Evolutionary conservation across 2,797 vertebrate species (phyloP).

Genomic region (Lepidocolaptes lacrymiger): DNA sequence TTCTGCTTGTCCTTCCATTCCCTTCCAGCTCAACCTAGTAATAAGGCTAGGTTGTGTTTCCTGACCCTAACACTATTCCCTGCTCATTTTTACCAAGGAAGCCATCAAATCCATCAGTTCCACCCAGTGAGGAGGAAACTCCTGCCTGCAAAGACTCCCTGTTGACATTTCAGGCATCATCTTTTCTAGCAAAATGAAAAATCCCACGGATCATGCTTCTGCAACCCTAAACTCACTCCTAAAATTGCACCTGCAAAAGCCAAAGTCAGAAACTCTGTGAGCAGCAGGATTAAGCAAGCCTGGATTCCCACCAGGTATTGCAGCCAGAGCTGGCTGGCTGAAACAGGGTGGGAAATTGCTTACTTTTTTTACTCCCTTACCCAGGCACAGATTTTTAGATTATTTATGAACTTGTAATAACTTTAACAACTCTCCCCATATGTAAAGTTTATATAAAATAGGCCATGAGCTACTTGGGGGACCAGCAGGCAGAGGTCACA

Average conservation of each 20-base stretch:
- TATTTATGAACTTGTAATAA: not conserved
- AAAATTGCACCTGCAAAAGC: not conserved
- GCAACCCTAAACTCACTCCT: not conserved
- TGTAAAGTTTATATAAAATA: not conserved
- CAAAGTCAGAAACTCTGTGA: not conserved
- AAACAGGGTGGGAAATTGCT: not conserved
- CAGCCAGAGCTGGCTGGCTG: not conserved
- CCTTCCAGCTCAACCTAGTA: not conserved
- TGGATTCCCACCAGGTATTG: not conserved
- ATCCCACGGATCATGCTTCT: accelerated
- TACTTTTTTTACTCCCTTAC: not conserved
- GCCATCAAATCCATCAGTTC: not conserved
- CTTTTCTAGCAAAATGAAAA: not conserved
- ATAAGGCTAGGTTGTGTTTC: not conserved
- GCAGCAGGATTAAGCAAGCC: not conserved
- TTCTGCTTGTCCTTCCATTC: not conserved
- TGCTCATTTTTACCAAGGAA: not conserved
- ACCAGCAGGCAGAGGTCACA: not conserved
- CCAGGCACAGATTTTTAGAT: not conserved
- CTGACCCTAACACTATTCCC: not conserved
- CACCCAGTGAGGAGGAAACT: not conserved
- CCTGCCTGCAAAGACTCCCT: not conserved
- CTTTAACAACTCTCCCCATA: not conserved
- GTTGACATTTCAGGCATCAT: not conserved
- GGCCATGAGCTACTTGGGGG: not conserved